Conservation (phyloP, 1,140 invertebrate species). For the Uloborus diversus region DNA sequence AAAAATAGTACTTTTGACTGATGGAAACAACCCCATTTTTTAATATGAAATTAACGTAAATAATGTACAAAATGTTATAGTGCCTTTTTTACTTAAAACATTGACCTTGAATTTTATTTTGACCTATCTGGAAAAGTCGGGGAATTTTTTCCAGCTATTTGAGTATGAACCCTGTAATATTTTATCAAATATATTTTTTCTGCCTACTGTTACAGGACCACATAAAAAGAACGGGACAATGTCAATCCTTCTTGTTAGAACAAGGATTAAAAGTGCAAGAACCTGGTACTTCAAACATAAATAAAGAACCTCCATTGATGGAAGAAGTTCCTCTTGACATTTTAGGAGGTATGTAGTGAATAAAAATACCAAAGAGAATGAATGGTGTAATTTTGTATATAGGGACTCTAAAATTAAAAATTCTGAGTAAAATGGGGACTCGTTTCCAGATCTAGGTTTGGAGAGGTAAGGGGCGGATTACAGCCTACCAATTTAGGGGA, state of each 20-base stretch:
- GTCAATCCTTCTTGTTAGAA: neutral
- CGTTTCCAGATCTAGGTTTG: neutral
- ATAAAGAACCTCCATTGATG: neutral
- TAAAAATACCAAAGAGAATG: neutral
- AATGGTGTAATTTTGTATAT: neutral
- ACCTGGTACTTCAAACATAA: neutral
- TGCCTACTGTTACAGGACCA: slow-evolving; percentile 9
- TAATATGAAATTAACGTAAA: neutral
- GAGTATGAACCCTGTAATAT: neutral
- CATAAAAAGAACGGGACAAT: slow-evolving; percentile 2
- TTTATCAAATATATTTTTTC: neutral
- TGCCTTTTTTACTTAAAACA: neutral
- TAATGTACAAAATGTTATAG: neutral
- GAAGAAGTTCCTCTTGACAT: slow-evolving; percentile 20
- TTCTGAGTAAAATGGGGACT: neutral
- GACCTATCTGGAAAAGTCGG: too few relatives aligned
- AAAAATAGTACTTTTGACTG: too few relatives aligned
- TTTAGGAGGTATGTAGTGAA: neutral
- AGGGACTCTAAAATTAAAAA: too few relatives aligned
- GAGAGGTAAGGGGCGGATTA: too few relatives aligned
- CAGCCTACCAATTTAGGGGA: neutral
- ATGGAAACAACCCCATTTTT: too few relatives aligned
- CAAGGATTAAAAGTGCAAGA: neutral
- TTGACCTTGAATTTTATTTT: neutral
- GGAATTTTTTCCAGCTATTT: neutral